Evolutionary conservation across 2,888 invertebrate species (phyloP), one percentile per base, ranked within the genome.

Genomic region (Cataglyphis altisquamis): DNA sequence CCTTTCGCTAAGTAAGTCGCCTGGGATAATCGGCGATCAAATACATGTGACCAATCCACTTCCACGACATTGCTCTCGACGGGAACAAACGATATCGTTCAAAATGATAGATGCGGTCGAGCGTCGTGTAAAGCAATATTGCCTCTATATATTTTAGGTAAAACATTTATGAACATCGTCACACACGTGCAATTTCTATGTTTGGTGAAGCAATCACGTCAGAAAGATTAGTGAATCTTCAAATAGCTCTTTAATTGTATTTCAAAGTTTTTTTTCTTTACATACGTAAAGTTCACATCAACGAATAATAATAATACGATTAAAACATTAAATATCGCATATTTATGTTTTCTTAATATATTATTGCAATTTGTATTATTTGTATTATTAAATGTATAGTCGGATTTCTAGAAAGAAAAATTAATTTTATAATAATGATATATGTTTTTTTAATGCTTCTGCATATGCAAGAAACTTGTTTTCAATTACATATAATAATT

Each of bases 11-110:
- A 72, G 36, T 60, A 80, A 80, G 78, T 80, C 45, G 72, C 78
- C 45, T 70, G 72, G 60, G 78, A 78, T 78, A 78, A 78, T 70
- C 78, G 78, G 60, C 72, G 78, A 80, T 80, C 78, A 80, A 80
- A 36, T 72, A 80, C 78, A 80, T 80, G 78, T 72, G 72, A 41
- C 78, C 70, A 78, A 78, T 80, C 78, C 45, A 72, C 78, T 80
- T 80, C 72, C 72, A 72, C 60, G 45, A 70, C 48, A 70, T 80
- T 80, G 78, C 78, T 62, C 45, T 60, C 78, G 72, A 80, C 78
- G 45, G 60, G 36, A 80, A 80, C 60, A 80, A 80, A 80, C 18
- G 78, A 72, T 72, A 70, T 72, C 78, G 72, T 80, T 80, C 78
- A 80, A 70, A 70, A 70, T 80, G 72, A 80, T 80, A 72, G 60